A percentile compares a stretch with the other conserved stretches of the same genome.
Conservation (phyloP, 2,113 vertebrate genomes). For the Sarotherodon lohbergeri region DNA sequence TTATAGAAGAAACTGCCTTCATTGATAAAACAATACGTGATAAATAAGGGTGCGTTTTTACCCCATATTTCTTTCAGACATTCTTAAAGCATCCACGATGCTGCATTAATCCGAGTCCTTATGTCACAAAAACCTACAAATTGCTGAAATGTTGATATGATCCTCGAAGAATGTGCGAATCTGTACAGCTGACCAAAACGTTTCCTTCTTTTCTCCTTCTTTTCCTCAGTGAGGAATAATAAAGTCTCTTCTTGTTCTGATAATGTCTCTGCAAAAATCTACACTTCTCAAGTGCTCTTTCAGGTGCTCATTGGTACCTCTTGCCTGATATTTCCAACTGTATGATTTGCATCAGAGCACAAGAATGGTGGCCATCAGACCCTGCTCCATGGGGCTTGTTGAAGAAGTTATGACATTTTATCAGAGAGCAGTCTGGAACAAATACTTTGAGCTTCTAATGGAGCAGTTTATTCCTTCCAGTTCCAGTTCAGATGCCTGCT, state of each 20-base stretch:
- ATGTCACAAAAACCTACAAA: background rate
- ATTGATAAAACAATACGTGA: background rate
- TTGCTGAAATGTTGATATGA: background rate
- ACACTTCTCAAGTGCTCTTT: background rate
- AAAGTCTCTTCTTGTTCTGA: background rate
- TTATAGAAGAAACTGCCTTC: background rate
- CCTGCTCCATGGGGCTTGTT: background rate
- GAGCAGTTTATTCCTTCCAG: background rate
- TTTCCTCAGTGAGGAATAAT: background rate
- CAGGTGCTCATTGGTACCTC: background rate
- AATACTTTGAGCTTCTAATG: background rate
- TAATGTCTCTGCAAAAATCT: background rate
- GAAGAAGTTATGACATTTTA: conserved; percentile 6
- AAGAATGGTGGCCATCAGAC: conserved; percentile 15
- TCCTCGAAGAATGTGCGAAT: fast-evolving
- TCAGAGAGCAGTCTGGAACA: background rate
- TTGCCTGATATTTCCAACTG: background rate
- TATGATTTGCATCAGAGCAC: conserved; percentile 29
- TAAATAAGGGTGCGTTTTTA: background rate
- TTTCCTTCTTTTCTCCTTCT: background rate
- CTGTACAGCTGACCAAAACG: background rate
- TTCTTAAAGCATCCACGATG: background rate
- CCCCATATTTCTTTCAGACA: background rate
- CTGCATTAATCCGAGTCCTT: background rate
- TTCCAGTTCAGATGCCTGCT: background rate